Percentiles rank a stretch among this genome's conserved stretches.
phyloP scores from a whole-genome alignment of 2,888 invertebrate species.

The Chymomyza fuscimana region DNA sequence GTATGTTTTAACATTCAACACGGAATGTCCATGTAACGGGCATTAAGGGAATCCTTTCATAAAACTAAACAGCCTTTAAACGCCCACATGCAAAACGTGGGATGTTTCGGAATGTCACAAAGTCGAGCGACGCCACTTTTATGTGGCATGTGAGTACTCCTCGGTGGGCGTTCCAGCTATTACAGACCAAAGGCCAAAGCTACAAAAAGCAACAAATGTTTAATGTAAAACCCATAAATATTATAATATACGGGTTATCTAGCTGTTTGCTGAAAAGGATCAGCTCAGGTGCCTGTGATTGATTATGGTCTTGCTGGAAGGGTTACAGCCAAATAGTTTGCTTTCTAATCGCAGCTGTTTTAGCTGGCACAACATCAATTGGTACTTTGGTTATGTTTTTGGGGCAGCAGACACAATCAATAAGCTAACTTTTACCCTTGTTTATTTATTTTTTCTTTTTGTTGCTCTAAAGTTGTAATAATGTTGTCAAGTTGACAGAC shows the following conservation, averaged over 20 bases:
- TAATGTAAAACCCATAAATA: neutral
- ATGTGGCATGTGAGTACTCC: neutral
- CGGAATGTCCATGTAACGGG: slow-evolving; percentile 12
- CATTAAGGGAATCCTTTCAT: slow-evolving; percentile 17
- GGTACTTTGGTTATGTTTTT: neutral
- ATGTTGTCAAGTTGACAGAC: slow-evolving; percentile 7
- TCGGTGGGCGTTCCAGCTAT: neutral
- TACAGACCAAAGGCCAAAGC: neutral
- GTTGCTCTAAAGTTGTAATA: neutral
- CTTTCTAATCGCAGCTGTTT: neutral
- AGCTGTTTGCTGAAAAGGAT: neutral
- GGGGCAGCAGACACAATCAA: neutral
- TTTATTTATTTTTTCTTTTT: neutral
- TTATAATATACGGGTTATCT: neutral
- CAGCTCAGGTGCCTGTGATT: neutral
- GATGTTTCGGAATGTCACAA: neutral
- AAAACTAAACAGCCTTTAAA: slow-evolving; percentile 25
- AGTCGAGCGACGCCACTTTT: neutral
- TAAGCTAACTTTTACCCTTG: neutral
- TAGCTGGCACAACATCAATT: neutral
- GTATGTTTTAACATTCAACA: slow-evolving; percentile 5
- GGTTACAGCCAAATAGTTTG: neutral
- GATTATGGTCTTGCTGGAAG: neutral
- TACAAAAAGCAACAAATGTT: neutral
- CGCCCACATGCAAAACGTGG: slow-evolving; percentile 5